Base-by-base conservation (phyloP, 2,888 invertebrate genomes). In the Vanessa cardui region DNA sequence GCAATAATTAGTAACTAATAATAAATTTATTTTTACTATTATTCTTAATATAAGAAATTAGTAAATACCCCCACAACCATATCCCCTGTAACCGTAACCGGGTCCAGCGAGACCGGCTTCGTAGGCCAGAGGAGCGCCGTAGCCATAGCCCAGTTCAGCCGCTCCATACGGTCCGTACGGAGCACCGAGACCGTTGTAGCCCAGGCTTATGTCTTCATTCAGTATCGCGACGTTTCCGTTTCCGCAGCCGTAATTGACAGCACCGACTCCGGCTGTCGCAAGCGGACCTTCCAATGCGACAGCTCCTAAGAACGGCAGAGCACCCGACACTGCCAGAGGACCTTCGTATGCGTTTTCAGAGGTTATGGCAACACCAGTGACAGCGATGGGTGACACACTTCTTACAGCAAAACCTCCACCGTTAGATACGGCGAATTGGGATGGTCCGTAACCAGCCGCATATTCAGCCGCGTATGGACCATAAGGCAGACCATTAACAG, bases 291-390 rank as follows among this genome's bases (percentile, higher is more conserved):
- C 80, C 8, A 81, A 72, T 47, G 77, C 78, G 8, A 81, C 82
- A 21, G 83, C 78, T 5, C 79, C 79, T 7, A 83, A 46, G 78
- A 82, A 83, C 16, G 83, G 83, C 56, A 83, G 64, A 21, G 79
- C 65, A 8, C 83, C 83, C 50, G 68, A 65, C 4, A 81, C 77
- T 5, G 71, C 66, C 6, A 83, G 45, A 5, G 73, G 63, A 2
- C 83, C 83, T 59, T 79, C 77, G 15, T 83, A 76, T 0, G 72
- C 65, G 59, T 81, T 80, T 64, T 83, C 83, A n/a, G 82, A 80
- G 0, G 76, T 61, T 0, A 83, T 68, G 7, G 74, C 69, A 2
- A 85, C 69, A 6, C 83, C 83, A 26, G 69, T 78, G 1, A 83
- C 83, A 5, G 77, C 68, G 31, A 80, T 76, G 0, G 80, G 78